Percentiles rank a stretch among this genome's conserved stretches.
These are phyloP conservation scores for Gulo gulo DNA, from an alignment of 2,113 vertebrate species.

Conservation along the genomic window DNA sequence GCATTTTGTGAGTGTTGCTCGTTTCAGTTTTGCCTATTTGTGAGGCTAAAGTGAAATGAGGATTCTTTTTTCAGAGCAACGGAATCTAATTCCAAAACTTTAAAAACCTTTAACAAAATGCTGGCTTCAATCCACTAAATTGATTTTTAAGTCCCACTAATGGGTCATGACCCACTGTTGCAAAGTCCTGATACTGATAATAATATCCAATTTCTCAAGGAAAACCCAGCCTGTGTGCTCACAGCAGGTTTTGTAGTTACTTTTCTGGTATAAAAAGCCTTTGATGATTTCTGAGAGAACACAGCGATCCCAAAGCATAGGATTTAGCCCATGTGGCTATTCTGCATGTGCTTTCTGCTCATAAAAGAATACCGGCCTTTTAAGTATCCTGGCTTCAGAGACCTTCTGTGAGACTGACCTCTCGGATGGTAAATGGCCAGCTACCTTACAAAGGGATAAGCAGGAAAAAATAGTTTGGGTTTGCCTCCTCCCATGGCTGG, in stretches of 20 bases:
- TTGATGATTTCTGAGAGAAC: background rate
- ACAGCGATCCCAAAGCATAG: background rate
- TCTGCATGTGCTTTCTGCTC: background rate
- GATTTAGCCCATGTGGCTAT: background rate
- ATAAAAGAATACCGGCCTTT: background rate
- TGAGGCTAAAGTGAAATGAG: background rate
- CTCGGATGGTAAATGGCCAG: background rate
- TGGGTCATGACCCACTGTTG: background rate
- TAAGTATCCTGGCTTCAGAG: background rate
- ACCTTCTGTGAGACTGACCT: background rate
- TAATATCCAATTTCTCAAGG: background rate
- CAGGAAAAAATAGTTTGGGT: background rate
- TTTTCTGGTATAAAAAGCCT: background rate
- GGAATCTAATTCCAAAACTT: background rate
- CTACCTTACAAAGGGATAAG: background rate
- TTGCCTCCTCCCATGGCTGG: background rate
- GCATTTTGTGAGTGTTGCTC: background rate
- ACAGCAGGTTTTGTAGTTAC: background rate
- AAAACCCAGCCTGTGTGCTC: background rate
- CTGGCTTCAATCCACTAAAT: background rate
- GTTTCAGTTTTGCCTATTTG: background rate
- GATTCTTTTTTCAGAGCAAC: background rate
- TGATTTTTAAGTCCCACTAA: background rate
- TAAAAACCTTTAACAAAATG: background rate
- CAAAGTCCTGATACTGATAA: background rate